Base-by-base conservation (phyloP, 2,113 vertebrate species). In the Eulemur rufifrons region DNA sequence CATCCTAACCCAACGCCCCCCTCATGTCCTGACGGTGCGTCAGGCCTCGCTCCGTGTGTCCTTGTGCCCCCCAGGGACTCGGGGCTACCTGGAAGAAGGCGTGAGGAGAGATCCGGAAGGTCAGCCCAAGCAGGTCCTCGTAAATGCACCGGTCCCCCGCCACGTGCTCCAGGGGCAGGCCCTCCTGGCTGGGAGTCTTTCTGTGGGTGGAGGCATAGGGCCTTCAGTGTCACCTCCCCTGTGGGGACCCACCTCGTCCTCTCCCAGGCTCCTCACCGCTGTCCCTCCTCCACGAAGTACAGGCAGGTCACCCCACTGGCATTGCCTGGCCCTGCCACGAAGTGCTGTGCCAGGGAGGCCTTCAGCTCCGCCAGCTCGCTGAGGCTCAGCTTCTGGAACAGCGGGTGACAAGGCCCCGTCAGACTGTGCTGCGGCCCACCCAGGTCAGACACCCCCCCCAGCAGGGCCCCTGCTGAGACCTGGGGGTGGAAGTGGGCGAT, bases 401-500 rank as follows among this genome's bases (percentile, higher is more conserved):
- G 85, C 27, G 1, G 68, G 64, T 47, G 37, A 95, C 89, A 95
- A 45, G 74, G 3, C 13, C 21, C 9, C 29, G n/a, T 97, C 15
- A 95, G 86, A 54, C 45, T 93, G 18, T n/a, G 50, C 8, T 27
- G 0, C n/a, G 45, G 34, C 17, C 37, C 17, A 52, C 11, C 20
- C 0, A 34, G n/a, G 63, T 50, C 42, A 20, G 81, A 27, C 8
- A 37, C 50, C 63, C 59, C 42, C 78, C 84, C n/a, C 32, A 17
- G 7, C 1, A 80, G 45, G 39, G 29, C 42, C 14, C 37, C 50
- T 0, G 1, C 66, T 23, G 63, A 74, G 98, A 99, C 99, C 99
- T 99, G 99, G 34, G 99, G 99, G 81, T 99, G 99, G 97, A 99
- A 99, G 98, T 99, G 99, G 78, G 98, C 99, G 11, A 99, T 98